These are phyloP conservation scores for Spheniscus humboldti DNA, from an alignment of 2,797 vertebrate species.

Conservation along the genomic window DNA sequence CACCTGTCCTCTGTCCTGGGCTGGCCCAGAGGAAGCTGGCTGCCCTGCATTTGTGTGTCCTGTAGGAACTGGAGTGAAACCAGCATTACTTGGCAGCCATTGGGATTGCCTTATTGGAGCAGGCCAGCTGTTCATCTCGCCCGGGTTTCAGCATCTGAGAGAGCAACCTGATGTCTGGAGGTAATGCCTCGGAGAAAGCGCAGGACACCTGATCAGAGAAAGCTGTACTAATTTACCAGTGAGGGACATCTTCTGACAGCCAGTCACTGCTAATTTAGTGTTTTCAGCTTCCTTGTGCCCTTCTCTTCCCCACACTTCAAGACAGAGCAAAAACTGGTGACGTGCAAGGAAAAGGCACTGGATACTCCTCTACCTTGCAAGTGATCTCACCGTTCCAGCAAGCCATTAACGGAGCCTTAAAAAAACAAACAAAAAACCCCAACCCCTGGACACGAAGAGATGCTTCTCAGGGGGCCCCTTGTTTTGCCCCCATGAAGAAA, in stretches of 20 bases:
- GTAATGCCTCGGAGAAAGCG: neutral
- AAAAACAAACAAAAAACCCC: neutral
- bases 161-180: neutral
- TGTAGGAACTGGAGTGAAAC: neutral
- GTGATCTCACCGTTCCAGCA: neutral
- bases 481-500: neutral
- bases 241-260: neutral
- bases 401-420: neutral
- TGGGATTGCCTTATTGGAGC: neutral
- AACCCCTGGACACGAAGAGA: neutral
- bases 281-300: neutral
- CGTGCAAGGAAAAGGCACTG: neutral
- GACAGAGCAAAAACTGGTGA: neutral
- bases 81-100: neutral
- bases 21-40: neutral
- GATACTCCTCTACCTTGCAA: neutral
- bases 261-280: neutral
- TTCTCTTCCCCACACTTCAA: neutral
- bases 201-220: neutral
- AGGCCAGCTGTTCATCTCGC: neutral
- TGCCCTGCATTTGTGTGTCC: neutral
- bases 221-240: neutral
- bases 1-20: neutral
- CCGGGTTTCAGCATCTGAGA: neutral
- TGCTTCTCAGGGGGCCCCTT: neutral